Evolutionary conservation across 2,797 vertebrate species (phyloP), one percentile per base, ranked within the genome.

Genomic region (Myoxocephalus aenaeus): DNA sequence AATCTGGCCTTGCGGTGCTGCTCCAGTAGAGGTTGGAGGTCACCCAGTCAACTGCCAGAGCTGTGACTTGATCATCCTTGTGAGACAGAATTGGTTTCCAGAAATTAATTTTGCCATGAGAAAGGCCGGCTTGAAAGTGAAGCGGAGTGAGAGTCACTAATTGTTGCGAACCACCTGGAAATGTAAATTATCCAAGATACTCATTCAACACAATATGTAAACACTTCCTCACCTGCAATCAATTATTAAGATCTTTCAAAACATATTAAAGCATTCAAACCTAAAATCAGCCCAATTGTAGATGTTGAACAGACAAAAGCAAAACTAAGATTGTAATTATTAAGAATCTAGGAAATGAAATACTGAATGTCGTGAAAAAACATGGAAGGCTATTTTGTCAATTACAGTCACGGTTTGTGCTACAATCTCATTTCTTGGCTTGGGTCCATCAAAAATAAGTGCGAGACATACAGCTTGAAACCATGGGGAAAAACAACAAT

Each of bases 1-100:
- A 92, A 69, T 90, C 79, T 1, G 95, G 87, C 0, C 79, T 93
- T 15, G 84, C 84, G 0, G 64, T 87, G 71, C 94, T 94, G 9
- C 96, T 97, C 97, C 97, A 99, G 89, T 97, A 98, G 13, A 99
- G 76, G 86, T 96, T 98, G 2, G 90, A 91, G 0, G 96, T 97
- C 83, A 97, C 87, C 98, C 97, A 99, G 92, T 99, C 97, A 3
- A 98, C 89, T 18, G 97, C 96, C 66, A 99, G 75, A 46, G 94
- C 92, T 0, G 92, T 94, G 0, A 95, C 84, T 0, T 91, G 77
- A 0, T 84, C 93, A n/a, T 92, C 94, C 87, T 92, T 65, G 2
- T 63, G 54, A 20, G 36, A 54, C 0, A 1, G 29, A 73, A 56
- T 18, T 4, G 20, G 6, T 48, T 56, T 36, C 2, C n/a, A 53